Evolutionary conservation across 1,140 invertebrate genomes (phyloP), one percentile per base, ranked within the genome.

Genomic region (Euwallacea fornicatus): DNA sequence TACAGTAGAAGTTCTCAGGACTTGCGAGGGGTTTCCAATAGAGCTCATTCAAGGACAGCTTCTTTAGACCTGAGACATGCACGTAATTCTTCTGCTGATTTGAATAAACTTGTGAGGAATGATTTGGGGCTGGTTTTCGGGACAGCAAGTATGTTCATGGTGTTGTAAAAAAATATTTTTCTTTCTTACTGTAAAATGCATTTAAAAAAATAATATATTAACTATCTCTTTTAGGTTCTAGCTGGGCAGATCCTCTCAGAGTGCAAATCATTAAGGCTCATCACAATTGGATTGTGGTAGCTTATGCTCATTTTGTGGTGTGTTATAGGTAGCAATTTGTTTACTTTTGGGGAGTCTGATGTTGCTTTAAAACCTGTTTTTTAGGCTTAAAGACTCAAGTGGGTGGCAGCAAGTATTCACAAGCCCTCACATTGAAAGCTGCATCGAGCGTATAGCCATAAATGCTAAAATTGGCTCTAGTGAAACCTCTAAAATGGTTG

Each of bases 201-300:
- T 33, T 33, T 33, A 33, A 33, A 33, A 33, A 33, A 33, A 2
- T 33, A 33, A n/a, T 66, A 8, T 3, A 66, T 42, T 54, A 47
- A 10, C n/a, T 16, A 58, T 0, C 44, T 69, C 76, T 81, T 70
- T 66, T 72, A 87, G 86, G 83, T 75, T 88, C 86, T 44, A 85
- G 84, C 73, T 95, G 92, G 91, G 86, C 90, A 11, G 93, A 96
- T 83, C 93, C 92, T 44, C 79, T 95, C 74, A 85, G 94, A 75
- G 95, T 97, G 50, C 91, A 95, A 81, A 95, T 98, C 73, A 93
- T 99, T 68, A 94, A 95, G 82, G 96, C 96, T 11, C 96, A 99
- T 85, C 95, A 98, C 80, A 98, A 98, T 81, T 98, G 95, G 93
- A 96, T 99, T 74, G 95, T 93, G 67, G 95, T 97, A 42, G 96